Evolutionary conservation across 1,140 invertebrate species (phyloP).

Genomic region (Phthorimaea operculella): DNA sequence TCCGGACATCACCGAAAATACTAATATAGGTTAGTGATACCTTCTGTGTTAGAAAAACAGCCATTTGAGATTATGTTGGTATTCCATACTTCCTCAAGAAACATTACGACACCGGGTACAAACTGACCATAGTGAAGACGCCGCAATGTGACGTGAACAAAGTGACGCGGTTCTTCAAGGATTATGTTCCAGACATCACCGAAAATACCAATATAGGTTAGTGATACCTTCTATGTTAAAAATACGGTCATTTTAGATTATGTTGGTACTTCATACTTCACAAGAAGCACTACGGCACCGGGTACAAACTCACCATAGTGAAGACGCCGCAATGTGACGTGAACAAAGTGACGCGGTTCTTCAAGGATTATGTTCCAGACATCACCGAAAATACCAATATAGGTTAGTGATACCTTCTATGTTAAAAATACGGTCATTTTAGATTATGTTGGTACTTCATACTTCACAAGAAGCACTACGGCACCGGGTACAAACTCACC

Average conservation of each 20-base stretch:
- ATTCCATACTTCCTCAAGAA: constrained; percentile 69
- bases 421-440: too few relatives aligned
- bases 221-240: constrained; percentile 4
- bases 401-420: constrained; percentile 26
- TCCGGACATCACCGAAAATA: constrained; percentile 63
- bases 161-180: constrained; percentile 68
- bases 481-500: constrained; percentile 56
- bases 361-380: constrained; percentile 70
- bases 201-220: constrained; percentile 57
- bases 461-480: constrained; percentile 68
- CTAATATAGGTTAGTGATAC: constrained; percentile 43
- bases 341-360: constrained; percentile 64
- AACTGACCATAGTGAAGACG: constrained; percentile 50
- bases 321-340: constrained; percentile 66
- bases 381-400: constrained; percentile 56
- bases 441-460: constrained; percentile 73
- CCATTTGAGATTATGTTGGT: constrained; percentile 76
- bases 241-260: too few relatives aligned
- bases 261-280: constrained; percentile 68
- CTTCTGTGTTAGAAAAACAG: background rate
- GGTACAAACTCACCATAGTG: constrained; percentile 57
- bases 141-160: constrained; percentile 66
- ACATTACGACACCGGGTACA: constrained; percentile 61
- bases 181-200: constrained; percentile 68
- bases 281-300: constrained; percentile 65